Percentiles rank a stretch among this genome's conserved stretches.
These are phyloP conservation scores for Ctenicera cuprea DNA, from an alignment of 2,888 invertebrate species.

Conservation along the genomic window DNA sequence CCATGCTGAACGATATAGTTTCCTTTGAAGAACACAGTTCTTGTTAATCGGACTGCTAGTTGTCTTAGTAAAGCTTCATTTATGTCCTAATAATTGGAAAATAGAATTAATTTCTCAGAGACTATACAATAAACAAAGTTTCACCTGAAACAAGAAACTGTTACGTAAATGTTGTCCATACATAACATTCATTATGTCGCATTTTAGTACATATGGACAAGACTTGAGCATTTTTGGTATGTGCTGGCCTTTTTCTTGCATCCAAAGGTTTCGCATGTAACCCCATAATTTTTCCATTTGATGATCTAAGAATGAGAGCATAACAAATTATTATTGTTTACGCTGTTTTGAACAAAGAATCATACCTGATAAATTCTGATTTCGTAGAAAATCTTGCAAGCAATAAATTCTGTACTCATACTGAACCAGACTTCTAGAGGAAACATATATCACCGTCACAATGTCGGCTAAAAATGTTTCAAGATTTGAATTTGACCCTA, in stretches of 20 bases:
- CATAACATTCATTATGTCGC: conserved; percentile 39
- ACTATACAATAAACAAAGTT: neutral
- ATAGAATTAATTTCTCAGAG: neutral
- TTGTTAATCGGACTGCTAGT: conserved; percentile 74
- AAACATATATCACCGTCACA: conserved; percentile 25
- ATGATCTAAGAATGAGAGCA: conserved; percentile 31
- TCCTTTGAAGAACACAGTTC: conserved; percentile 75
- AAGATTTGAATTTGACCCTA: too few species aligned
- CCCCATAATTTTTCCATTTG: conserved; percentile 73
- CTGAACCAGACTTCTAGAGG: conserved; percentile 5
- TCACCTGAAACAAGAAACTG: conserved; percentile 37
- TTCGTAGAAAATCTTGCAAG: conserved; percentile 32
- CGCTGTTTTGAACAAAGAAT: too few species aligned
- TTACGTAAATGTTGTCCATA: conserved; percentile 37
- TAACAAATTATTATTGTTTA: too few species aligned
- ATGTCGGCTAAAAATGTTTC: conserved; percentile 25
- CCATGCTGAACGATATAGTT: conserved; percentile 77
- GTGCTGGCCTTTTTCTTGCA: conserved; percentile 36
- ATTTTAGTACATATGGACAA: conserved; percentile 38
- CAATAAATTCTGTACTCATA: conserved; percentile 30
- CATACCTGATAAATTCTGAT: conserved; percentile 42
- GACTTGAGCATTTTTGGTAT: conserved; percentile 25
- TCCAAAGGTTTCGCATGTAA: conserved; percentile 65
- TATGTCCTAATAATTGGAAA: conserved; percentile 63
- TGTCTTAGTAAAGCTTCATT: conserved; percentile 74